phyloP scores from a whole-genome alignment of 2,797 vertebrate genomes.

The Gymnopithys bicolor region DNA sequence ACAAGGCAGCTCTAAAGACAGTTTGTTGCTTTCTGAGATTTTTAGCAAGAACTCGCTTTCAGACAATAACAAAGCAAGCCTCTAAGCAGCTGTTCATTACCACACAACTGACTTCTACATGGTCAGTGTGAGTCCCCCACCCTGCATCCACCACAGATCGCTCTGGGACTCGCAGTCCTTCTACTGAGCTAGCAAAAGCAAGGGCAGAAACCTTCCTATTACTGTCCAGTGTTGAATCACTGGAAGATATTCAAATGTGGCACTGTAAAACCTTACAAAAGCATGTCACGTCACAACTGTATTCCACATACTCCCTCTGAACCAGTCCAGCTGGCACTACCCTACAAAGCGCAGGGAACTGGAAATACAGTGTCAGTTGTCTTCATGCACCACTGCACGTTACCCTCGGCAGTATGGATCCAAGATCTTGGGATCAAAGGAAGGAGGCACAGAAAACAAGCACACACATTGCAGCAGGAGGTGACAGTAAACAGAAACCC shows the following conservation, averaged over 20 bases:
- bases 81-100: background rate
- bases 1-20: background rate
- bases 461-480: slow-evolving; percentile 39
- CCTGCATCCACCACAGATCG: rapidly evolving
- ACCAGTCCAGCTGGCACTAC: background rate
- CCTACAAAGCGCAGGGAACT: background rate
- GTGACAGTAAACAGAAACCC: slow-evolving; percentile 54
- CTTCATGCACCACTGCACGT: slow-evolving; percentile 12
- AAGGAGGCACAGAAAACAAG: slow-evolving; percentile 25
- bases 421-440: slow-evolving; percentile 49
- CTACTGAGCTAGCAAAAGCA: background rate
- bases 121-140: rapidly evolving
- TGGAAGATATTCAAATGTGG: background rate
- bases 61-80: background rate
- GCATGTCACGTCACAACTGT: background rate
- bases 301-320: background rate
- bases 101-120: rapidly evolving
- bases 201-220: background rate
- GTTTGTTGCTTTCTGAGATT: background rate
- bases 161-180: background rate
- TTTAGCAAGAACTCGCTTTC: background rate
- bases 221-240: background rate
- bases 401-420: slow-evolving; percentile 6
- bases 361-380: background rate
- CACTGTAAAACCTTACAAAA: background rate